A percentile compares a stretch with the other conserved stretches of the same genome.
Conservation (phyloP, 2,888 invertebrate species). For the Rhingia rostrata region DNA sequence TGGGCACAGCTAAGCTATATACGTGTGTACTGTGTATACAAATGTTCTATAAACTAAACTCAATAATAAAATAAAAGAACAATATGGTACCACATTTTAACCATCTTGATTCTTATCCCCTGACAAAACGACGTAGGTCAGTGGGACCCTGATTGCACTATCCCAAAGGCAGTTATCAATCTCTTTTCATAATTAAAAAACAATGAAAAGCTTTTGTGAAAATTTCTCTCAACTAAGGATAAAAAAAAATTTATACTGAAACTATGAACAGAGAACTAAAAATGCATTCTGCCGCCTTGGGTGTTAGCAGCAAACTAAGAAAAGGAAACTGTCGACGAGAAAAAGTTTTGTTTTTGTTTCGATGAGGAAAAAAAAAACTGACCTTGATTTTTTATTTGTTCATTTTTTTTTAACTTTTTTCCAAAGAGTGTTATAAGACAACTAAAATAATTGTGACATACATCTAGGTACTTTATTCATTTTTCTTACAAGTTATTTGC, state of each 20-base stretch:
- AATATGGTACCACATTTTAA: neutral
- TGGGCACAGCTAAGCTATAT: no score
- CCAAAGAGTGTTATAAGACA: neutral
- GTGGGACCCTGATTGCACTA: constrained; percentile 3
- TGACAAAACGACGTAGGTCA: constrained; percentile 3
- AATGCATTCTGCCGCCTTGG: neutral
- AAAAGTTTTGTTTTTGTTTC: neutral
- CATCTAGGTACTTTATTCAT: no score
- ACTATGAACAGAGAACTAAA: constrained; percentile 8
- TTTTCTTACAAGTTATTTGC: no score
- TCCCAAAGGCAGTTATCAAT: constrained; percentile 9
- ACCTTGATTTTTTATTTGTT: constrained; percentile 1
- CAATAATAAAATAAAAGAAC: no score
- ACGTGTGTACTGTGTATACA: no score
- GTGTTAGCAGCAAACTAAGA: constrained; percentile 1
- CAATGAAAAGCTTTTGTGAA: neutral
- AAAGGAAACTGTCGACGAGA: neutral
- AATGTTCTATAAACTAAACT: no score
- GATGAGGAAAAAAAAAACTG: neutral
- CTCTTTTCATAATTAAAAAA: constrained; percentile 1
- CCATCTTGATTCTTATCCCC: neutral
- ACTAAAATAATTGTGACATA: neutral
- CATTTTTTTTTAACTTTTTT: neutral
- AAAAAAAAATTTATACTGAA: neutral
- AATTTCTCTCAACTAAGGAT: neutral